A percentile compares a stretch with the other conserved stretches of the same genome.
phyloP scores from a whole-genome alignment of 92 coral and sea anemone species.

The Ricordea florida region DNA sequence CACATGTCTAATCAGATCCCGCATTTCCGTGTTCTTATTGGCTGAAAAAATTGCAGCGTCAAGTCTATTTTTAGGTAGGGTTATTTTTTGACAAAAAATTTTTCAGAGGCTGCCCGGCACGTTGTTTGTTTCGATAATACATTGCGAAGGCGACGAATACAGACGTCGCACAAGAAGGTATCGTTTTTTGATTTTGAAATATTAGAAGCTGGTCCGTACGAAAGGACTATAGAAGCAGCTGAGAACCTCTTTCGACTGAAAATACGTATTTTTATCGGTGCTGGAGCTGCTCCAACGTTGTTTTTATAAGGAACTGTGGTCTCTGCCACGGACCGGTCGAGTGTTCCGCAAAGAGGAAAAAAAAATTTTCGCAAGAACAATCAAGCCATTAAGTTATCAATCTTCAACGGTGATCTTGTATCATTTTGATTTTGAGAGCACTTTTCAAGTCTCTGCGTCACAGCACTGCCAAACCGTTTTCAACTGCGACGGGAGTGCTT shows the following conservation, averaged over 20 bases:
- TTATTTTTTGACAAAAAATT: slow-evolving; percentile 42
- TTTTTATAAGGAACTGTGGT: neutral
- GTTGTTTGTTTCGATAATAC: slow-evolving; percentile 34
- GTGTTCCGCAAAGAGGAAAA: neutral
- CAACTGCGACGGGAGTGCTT: too few species aligned
- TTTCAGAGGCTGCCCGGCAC: neutral
- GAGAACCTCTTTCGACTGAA: neutral
- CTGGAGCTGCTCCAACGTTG: neutral
- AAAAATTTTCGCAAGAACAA: slow-evolving; percentile 1
- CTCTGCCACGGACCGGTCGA: slow-evolving; percentile 22
- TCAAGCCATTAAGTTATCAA: neutral
- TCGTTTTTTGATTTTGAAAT: slow-evolving; percentile 2
- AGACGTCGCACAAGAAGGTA: neutral
- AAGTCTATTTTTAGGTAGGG: slow-evolving; percentile 70
- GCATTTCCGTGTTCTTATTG: slow-evolving; percentile 46
- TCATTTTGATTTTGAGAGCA: neutral
- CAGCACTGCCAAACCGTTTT: neutral
- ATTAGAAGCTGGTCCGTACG: too few species aligned
- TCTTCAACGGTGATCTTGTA: neutral
- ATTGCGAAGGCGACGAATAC: neutral
- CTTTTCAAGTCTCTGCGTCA: neutral
- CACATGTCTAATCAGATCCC: slow-evolving; percentile 82
- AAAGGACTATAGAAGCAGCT: neutral
- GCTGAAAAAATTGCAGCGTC: slow-evolving; percentile 58
- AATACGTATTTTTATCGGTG: slow-evolving; percentile 8